Base-by-base conservation (phyloP, 2,797 vertebrate genomes). In the Chrosomus eos region DNA sequence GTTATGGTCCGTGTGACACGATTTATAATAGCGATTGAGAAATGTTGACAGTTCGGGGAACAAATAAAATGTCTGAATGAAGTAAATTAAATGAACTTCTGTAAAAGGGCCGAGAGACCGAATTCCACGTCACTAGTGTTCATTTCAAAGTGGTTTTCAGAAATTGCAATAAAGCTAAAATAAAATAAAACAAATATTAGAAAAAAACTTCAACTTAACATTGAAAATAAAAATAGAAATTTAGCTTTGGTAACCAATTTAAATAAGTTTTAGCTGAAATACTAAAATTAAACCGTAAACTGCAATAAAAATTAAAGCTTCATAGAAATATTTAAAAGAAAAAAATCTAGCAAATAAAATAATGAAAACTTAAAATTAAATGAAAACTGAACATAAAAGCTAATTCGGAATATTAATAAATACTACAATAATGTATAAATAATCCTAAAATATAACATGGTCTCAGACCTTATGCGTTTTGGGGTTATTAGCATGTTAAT, bases 1-100 rank as follows among this genome's bases (percentile, higher is more conserved):
- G 58, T 85, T 53, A 80, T 51, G 55, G 83, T 28, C 31, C 3
- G 7, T 72, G 40, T 31, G 75, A 83, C 81, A 64, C 51, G 62
- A 31, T 77, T 68, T 83, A 68, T 55, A 43, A 77, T 45, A 77
- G 82, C 48, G 68, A 58, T 11, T 8, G 62, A 70, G 31, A 55
- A 33, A 43, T 45, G 43, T 14, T 53, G 81, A 36, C 71, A 51
- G 43, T 60, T 58, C 7, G 4, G 21, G 53, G 38, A 48, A 84
- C 40, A 72, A 14, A 71, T 48, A 43, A 55, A 43, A 58, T 70
- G n/a, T 55, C 11, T 68, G 43, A 76, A 83, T 55, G 33, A 83
- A 40, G 43, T 53, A 31, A 28, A 60, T 53, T n/a, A 72, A 68
- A 81, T 28, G 0, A 26, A 81, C 5, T 28, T 33, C 79, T 19